Base-by-base conservation (phyloP, 2,113 vertebrate species). In the Cebus imitator region DNA sequence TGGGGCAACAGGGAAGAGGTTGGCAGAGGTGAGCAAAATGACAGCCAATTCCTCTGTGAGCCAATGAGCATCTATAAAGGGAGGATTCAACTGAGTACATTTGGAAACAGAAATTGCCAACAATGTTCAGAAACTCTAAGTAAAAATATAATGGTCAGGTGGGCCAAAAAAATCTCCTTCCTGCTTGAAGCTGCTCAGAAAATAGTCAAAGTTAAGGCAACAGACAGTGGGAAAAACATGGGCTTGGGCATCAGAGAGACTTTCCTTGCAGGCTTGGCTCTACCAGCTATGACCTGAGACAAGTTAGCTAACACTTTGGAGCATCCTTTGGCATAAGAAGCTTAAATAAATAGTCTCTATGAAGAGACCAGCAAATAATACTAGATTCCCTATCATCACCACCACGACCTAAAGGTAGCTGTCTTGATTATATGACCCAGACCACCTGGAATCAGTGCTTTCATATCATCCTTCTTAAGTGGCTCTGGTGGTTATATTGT, bases 1-100 rank as follows among this genome's bases (percentile, higher is more conserved):
- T 84, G n/a, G 76, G 76, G 58, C 80, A 96, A 58, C 70, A 52
- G 50, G 78, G 90, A 50, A 94, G 66, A 52, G 52, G 25, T 81
- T 97, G 97, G 95, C 96, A 95, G 73, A 75, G 52, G 61, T 6
- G 7, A 84, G 10, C 32, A 78, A 55, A 93, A 81, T 27, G 4
- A 0, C 3, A 52, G 81, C 95, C 97, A 93, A 90, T 35, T n/a
- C 50, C n/a, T 8, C 68, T 79, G 21, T 10, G 82, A 93, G 89
- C 87, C 94, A 94, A 50, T 0, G 11, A 18, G n/a, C 40, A 32
- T 90, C 85, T 55, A 37, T 20, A 87, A 91, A 96, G 37, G 43
- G 75, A 87, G 89, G 82, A 90, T 55, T 87, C 84, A 73, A 52
- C 57, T 2, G 16, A 75, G 5, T 48, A n/a, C 50, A 72, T 58